A percentile compares a stretch with the other conserved stretches of the same genome.
Conservation (phyloP, 1,140 invertebrate genomes). For the Hestina assimilis region DNA sequence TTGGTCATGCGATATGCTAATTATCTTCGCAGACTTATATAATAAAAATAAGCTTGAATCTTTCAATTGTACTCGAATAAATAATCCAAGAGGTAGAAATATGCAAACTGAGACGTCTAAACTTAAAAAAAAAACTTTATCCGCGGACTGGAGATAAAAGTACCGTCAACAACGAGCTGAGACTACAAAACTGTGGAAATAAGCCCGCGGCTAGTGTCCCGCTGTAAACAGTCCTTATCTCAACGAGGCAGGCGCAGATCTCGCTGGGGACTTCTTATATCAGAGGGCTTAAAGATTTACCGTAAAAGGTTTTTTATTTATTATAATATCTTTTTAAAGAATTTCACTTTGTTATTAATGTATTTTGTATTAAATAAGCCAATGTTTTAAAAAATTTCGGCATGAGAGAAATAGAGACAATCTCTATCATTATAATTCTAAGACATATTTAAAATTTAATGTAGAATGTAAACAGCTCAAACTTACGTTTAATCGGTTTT, state of each 20-base stretch:
- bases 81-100: constrained; percentile 1
- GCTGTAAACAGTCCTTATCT: constrained; percentile 49
- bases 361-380: too few species aligned
- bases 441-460: too few species aligned
- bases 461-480: too few species aligned
- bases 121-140: constrained; percentile 14
- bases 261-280: constrained; percentile 20
- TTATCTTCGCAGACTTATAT: too few species aligned
- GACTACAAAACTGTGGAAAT: constrained; percentile 39
- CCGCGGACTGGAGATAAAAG: constrained; percentile 13
- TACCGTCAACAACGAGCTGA: constrained; percentile 31
- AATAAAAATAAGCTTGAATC: not conserved
- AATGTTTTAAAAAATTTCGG: too few species aligned
- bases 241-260: constrained; percentile 32
- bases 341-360: too few species aligned
- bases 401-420: too few species aligned
- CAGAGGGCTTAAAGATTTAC: not conserved
- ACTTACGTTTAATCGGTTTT: too few species aligned
- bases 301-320: not conserved
- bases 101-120: constrained; percentile 8
- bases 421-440: too few species aligned
- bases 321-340: not conserved
- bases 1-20: too few species aligned
- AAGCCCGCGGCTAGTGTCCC: constrained; percentile 34
- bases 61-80: constrained; percentile 7